These are phyloP conservation scores for Drosophila guanche DNA, from an alignment of 1,140 invertebrate genomes.

Conservation along the genomic window DNA sequence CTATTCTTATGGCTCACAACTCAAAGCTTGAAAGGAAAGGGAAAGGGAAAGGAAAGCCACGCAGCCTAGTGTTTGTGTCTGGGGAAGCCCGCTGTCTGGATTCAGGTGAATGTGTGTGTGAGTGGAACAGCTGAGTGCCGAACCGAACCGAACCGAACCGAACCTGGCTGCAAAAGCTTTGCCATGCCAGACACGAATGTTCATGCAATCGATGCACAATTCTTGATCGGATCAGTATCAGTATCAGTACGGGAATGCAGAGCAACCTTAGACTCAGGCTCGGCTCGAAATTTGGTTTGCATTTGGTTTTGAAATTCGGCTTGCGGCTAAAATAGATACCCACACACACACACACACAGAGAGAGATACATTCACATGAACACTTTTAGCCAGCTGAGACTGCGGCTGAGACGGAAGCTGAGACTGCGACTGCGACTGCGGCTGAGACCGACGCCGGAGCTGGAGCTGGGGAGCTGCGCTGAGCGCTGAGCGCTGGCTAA, in stretches of 20 bases:
- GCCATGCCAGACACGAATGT: constrained; percentile 6
- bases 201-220: constrained; percentile 11
- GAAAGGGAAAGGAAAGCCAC: no score
- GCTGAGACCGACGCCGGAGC: constrained; percentile 8
- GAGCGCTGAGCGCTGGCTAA: constrained; percentile 10
- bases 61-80: background rate
- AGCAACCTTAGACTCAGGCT: background rate
- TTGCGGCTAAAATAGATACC: constrained; percentile 30
- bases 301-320: constrained; percentile 76
- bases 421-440: background rate
- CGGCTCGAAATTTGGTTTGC: constrained; percentile 63
- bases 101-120: background rate
- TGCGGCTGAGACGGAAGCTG: background rate
- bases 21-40: no score
- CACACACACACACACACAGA: constrained; percentile 21
- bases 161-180: no score
- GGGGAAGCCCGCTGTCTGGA: background rate
- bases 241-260: background rate
- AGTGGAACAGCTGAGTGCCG: background rate
- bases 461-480: constrained; percentile 2
- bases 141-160: no score
- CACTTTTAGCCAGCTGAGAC: background rate
- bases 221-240: constrained; percentile 10
- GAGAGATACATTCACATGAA: constrained; percentile 22
- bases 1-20: no score